phyloP scores from a whole-genome alignment of 2,797 vertebrate species.

The Lepilemur ruficaudatus region DNA sequence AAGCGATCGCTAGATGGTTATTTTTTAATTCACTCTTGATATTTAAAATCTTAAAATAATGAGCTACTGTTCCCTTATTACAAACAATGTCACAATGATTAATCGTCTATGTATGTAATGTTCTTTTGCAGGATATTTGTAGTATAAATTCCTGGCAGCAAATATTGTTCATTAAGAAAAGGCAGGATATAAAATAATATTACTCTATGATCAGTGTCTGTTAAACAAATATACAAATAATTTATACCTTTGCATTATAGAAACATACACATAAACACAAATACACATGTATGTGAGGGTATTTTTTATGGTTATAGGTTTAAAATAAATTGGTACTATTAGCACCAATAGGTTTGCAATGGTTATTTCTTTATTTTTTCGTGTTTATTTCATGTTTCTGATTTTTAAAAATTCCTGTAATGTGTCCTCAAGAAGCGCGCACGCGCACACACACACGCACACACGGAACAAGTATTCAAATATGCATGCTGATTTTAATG shows the following conservation, averaged over 20 bases:
- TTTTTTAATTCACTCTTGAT: slow-evolving; percentile 3
- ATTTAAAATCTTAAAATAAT: slow-evolving; percentile 12
- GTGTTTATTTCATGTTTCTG: neutral
- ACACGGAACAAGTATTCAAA: neutral
- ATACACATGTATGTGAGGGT: neutral
- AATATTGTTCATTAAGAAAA: neutral
- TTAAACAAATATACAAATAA: neutral
- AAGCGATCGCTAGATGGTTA: neutral
- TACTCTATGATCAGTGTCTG: neutral
- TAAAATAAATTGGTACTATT: neutral
- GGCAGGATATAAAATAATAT: neutral
- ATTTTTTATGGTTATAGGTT: neutral
- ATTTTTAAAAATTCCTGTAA: neutral
- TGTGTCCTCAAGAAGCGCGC: neutral
- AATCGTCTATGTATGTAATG: neutral
- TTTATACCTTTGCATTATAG: neutral
- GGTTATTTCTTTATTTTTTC: neutral
- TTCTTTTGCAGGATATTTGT: neutral
- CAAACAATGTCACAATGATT: neutral
- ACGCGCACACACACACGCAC: neutral
- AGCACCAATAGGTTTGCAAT: neutral
- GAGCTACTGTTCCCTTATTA: neutral
- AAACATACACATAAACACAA: neutral
- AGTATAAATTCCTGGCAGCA: neutral
- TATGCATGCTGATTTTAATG: neutral